Conservation (phyloP, 1,140 invertebrate genomes). For the Apocrypta bakeri region DNA sequence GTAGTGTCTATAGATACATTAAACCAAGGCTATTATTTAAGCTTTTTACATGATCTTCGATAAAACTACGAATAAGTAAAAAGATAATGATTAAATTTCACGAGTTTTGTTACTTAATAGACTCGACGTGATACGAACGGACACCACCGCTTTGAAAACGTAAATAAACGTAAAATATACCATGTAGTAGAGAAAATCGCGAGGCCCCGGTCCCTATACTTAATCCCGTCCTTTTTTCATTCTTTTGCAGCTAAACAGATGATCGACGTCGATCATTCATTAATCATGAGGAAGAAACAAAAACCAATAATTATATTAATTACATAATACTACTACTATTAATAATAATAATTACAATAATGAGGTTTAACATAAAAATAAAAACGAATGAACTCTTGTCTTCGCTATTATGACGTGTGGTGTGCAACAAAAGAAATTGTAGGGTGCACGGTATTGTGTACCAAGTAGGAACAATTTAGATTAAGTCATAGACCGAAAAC, state of each 20-base stretch:
- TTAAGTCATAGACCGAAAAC: constrained; percentile 43
- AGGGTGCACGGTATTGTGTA: constrained; percentile 7
- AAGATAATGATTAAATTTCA: constrained; percentile 8
- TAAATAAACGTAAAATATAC: constrained; percentile 25
- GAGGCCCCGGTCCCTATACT: constrained; percentile 26
- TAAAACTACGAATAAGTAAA: constrained; percentile 23
- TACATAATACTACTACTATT: not conserved
- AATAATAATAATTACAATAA: constrained; percentile 38
- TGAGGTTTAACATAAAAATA: constrained; percentile 19
- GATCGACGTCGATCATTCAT: not conserved
- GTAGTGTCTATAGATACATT: not conserved
- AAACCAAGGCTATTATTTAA: not conserved
- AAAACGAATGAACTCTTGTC: constrained; percentile 28
- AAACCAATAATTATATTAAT: constrained; percentile 22
- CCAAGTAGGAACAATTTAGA: constrained; percentile 38
- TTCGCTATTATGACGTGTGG: constrained; percentile 30
- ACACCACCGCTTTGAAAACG: constrained; percentile 3
- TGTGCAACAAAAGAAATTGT: constrained; percentile 31
- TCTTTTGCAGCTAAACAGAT: constrained; percentile 18
- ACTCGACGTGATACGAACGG: not conserved
- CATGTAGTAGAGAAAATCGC: constrained; percentile 9
- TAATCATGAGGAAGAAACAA: constrained; percentile 3
- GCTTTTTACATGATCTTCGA: constrained; percentile 1
- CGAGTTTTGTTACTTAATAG: not conserved
- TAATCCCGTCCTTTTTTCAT: constrained; percentile 41